phyloP scores from a whole-genome alignment of 2,888 invertebrate genomes.

The Exephanes ischioxanthus region DNA sequence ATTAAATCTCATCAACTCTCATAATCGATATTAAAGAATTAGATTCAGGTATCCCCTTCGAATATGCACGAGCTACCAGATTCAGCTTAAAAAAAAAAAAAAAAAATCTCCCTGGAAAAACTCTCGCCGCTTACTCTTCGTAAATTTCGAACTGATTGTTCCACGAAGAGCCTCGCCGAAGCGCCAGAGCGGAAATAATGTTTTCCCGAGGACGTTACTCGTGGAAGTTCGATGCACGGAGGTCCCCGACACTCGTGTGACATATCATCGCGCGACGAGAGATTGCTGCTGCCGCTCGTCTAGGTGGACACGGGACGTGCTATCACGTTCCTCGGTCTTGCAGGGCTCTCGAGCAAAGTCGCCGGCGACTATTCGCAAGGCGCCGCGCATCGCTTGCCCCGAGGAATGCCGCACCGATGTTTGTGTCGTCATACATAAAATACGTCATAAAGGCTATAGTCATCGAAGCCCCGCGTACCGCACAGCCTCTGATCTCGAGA shows the following conservation, averaged over 20 bases:
- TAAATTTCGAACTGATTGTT: conserved; percentile 18
- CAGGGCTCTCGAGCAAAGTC: conserved; percentile 73
- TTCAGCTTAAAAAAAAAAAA: background rate
- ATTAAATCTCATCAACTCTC: background rate
- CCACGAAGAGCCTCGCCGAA: conserved; percentile 40
- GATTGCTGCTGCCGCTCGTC: conserved; percentile 26
- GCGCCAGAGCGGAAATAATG: conserved; percentile 55
- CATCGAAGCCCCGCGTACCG: background rate
- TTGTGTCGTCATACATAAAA: conserved; percentile 47
- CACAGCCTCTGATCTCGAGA: conserved; percentile 54
- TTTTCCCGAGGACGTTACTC: conserved; percentile 51
- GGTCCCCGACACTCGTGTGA: conserved; percentile 53
- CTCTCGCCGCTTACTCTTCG: background rate
- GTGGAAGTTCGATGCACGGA: conserved; percentile 45
- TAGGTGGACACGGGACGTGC: conserved; percentile 55
- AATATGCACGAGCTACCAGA: background rate
- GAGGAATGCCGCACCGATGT: conserved; percentile 79
- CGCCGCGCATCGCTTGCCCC: conserved; percentile 80
- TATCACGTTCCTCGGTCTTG: conserved; percentile 77
- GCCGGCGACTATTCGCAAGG: conserved; percentile 68
- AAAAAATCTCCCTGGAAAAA: background rate
- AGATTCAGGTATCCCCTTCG: background rate
- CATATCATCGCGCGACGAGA: conserved; percentile 52
- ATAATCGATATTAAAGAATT: too few relatives aligned
- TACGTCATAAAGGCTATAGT: background rate